These are phyloP conservation scores for Diuraphis noxia DNA, from an alignment of 1,140 invertebrate genomes.

Conservation along the genomic window DNA sequence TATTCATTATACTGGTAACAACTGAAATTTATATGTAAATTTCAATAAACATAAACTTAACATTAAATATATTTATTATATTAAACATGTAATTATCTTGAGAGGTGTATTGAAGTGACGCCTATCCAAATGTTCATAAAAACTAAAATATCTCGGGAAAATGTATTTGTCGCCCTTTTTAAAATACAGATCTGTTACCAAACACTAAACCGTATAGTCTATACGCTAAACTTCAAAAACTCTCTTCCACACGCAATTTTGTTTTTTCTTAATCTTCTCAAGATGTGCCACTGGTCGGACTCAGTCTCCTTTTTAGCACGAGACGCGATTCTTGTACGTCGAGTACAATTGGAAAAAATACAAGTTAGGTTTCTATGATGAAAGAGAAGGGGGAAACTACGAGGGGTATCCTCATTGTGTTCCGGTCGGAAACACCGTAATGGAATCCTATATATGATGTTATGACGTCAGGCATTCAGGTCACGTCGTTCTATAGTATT, in stretches of 20 bases:
- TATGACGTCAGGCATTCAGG: constrained; percentile 42
- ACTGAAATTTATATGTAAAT: not conserved
- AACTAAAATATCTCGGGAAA: not conserved
- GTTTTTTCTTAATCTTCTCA: not conserved
- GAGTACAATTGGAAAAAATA: not conserved
- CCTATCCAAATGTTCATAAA: not conserved
- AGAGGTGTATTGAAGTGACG: no score
- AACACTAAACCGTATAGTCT: no score
- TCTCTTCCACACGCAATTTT: not conserved
- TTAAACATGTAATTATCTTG: not conserved
- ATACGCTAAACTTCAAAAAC: no score
- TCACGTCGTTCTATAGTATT: constrained; percentile 34
- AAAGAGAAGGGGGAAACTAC: not conserved
- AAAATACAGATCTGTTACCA: not conserved
- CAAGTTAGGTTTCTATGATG: not conserved
- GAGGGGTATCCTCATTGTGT: not conserved
- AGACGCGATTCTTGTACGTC: not conserved
- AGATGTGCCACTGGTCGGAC: not conserved
- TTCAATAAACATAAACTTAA: not conserved
- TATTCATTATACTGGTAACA: not conserved
- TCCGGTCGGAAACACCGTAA: constrained; percentile 38
- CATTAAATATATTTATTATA: not conserved
- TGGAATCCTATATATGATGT: constrained; percentile 18
- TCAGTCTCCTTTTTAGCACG: not conserved
- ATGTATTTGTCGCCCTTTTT: not conserved